phyloP scores from a whole-genome alignment of 2,888 invertebrate species.

The Acronicta leporina region DNA sequence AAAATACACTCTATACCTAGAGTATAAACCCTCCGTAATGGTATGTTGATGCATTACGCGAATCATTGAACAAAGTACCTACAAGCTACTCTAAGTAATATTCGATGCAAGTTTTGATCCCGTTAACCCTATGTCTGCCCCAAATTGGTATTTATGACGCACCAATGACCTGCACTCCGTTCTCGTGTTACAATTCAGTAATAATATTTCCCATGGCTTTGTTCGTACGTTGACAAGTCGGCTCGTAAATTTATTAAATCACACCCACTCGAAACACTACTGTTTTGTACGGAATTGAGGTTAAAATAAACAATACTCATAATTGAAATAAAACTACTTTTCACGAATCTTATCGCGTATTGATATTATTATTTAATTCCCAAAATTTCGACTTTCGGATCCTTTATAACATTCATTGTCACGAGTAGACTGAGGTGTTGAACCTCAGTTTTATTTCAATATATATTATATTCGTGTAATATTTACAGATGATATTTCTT shows the following conservation, averaged over 20 bases:
- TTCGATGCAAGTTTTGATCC: conserved; percentile 21
- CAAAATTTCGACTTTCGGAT: no score
- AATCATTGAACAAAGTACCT: neutral
- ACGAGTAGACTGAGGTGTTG: no score
- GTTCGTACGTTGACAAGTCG: conserved; percentile 69
- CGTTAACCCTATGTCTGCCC: conserved; percentile 53
- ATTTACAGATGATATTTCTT: no score
- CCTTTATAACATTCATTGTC: no score
- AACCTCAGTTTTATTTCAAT: no score
- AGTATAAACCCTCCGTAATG: no score
- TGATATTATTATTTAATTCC: no score
- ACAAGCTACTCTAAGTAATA: neutral
- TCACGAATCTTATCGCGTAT: no score
- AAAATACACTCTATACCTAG: no score
- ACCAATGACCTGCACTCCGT: conserved; percentile 64
- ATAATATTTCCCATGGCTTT: conserved; percentile 66
- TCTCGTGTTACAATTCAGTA: conserved; percentile 65
- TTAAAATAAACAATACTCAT: conserved; percentile 25
- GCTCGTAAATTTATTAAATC: conserved; percentile 70
- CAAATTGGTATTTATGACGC: conserved; percentile 71
- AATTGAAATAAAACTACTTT: conserved; percentile 11
- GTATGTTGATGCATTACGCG: no score
- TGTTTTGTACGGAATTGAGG: conserved; percentile 25
- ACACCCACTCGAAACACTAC: conserved; percentile 50
- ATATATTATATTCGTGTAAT: no score